Evolutionary conservation across 2,888 invertebrate genomes (phyloP), one percentile per base, ranked within the genome.

Genomic region (Merodon equestris): DNA sequence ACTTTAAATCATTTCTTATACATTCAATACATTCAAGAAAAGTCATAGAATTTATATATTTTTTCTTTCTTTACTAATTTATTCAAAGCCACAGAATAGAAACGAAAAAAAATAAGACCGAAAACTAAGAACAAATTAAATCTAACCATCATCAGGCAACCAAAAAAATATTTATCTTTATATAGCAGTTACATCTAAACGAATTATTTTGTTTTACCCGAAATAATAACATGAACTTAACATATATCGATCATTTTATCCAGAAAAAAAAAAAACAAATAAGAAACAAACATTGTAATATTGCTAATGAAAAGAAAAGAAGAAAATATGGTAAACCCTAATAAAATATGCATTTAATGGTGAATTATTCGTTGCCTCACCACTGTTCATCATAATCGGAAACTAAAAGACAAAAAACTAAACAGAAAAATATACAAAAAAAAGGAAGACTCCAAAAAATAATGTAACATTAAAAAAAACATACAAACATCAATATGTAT

Each of bases 1-100:
- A 63, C 67, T 61, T 76, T 54, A 66, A 58, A 61, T 66, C 57
- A 67, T 67, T 67, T 77, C 77, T 67, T 61, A 76, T 72, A 76
- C 45, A 72, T 72, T 61, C 40, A 66, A 60, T 50, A 61, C 56
- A 74, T 50, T 27, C 36, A 63, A 57, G 48, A 58, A 42, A 50
- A 67, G 13, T 63, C 58, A 66, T 77, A 68, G 57, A 44, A 57
- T 72, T 63, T 27, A 27, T 27, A 27, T 27, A 27, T 27, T 27
- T 27, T 27, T 27, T 79, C 73, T 73, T 72, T 70, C 40, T 68
- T 63, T 66, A 70, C 64, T 58, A 68, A 66, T 66, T 72, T 75
- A 72, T 81, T 81, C 64, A 64, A 75, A 79, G 56, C 58, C 67
- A 68, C 36, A 66, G 7, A 4, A 27, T 27, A 27, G 7, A 76